A percentile compares a stretch with the other conserved stretches of the same genome.
phyloP scores from a whole-genome alignment of 2,797 vertebrate genomes.

The Pogoniulus pusillus region DNA sequence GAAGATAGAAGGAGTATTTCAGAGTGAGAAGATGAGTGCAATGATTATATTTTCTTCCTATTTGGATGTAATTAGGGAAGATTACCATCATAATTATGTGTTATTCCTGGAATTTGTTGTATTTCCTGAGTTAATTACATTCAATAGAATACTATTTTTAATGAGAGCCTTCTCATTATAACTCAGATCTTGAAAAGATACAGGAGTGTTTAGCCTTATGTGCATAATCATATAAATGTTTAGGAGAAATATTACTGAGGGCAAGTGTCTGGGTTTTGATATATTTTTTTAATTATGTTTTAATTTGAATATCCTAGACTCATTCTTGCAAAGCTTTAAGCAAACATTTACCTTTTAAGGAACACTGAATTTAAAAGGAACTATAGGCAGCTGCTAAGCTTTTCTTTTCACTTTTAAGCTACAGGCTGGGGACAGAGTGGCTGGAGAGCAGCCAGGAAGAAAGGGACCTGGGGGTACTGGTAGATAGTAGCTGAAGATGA shows the following conservation, averaged over 20 bases:
- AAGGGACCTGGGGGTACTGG: too few species aligned
- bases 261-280: too few species aligned
- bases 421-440: too few species aligned
- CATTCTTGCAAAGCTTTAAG: neutral
- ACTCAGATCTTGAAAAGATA: neutral
- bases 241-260: neutral
- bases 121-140: neutral
- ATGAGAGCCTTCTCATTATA: neutral
- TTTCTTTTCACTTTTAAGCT: neutral
- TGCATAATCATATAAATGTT: neutral
- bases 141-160: neutral
- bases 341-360: neutral
- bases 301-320: neutral
- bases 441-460: too few species aligned
- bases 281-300: too few species aligned
- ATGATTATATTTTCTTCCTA: neutral
- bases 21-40: neutral
- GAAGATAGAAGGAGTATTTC: constrained; percentile 3
- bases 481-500: too few species aligned
- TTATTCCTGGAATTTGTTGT: neutral
- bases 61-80: neutral
- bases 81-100: neutral
- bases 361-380: neutral
- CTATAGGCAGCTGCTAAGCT: neutral
- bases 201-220: neutral